Conservation (phyloP, 1,140 invertebrate genomes). For the Lutraria rhynchaena region DNA sequence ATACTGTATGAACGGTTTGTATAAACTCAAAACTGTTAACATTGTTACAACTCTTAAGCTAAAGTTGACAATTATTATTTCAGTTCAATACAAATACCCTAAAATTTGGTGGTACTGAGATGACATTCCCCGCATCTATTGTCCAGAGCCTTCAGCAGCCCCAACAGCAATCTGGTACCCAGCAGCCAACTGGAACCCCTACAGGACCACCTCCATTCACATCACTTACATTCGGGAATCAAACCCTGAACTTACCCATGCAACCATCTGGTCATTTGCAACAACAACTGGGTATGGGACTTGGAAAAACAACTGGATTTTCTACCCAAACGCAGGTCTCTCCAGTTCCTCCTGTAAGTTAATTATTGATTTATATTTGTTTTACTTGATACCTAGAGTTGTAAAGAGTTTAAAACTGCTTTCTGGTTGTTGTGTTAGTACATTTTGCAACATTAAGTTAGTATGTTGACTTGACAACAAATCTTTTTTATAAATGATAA, state of each 20-base stretch:
- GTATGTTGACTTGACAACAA: too few species aligned
- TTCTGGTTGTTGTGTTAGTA: too few species aligned
- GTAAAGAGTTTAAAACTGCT: too few species aligned
- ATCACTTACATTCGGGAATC: slow-evolving; percentile 68
- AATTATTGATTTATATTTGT: background rate
- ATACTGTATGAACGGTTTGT: too few species aligned
- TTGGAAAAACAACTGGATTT: slow-evolving; percentile 38
- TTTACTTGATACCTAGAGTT: too few species aligned
- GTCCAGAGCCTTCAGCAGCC: slow-evolving; percentile 46
- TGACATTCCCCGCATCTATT: slow-evolving; percentile 41
- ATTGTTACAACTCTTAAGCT: too few species aligned
- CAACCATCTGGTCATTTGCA: slow-evolving; percentile 62
- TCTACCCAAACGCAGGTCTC: slow-evolving; percentile 44
- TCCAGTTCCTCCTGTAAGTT: slow-evolving; percentile 47
- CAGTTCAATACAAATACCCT: slow-evolving; percentile 57
- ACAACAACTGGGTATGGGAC: slow-evolving; percentile 60
- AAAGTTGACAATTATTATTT: too few species aligned
- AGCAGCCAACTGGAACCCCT: slow-evolving; percentile 38
- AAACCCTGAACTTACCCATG: slow-evolving; percentile 65
- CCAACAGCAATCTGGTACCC: slow-evolving; percentile 51
- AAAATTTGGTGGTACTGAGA: slow-evolving; percentile 46
- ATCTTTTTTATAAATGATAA: too few species aligned
- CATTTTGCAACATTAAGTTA: too few species aligned
- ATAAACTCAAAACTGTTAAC: too few species aligned
- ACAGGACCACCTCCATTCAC: slow-evolving; percentile 65